Evolutionary conservation across 2,888 invertebrate genomes (phyloP), one percentile per base, ranked within the genome.

Genomic region (Drosophila vallismaia): DNA sequence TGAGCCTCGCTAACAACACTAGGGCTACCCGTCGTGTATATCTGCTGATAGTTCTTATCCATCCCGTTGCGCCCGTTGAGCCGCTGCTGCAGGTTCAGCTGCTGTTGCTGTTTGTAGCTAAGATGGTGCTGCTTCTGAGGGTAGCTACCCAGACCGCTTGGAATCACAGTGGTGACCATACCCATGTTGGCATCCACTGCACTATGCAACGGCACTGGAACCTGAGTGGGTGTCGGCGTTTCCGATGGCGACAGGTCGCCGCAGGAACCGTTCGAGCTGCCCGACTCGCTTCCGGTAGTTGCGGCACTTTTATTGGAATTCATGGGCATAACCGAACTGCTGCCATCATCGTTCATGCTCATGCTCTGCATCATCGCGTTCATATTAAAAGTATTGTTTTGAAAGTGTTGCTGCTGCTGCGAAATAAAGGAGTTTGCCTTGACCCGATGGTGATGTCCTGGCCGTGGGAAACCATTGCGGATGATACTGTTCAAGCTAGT

Each of bases 241-340:
- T 91, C 91, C 38, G 92, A 91, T 46, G 92, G 92, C 52, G 92
- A 90, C 67, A 89, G 85, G 51, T 92, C 92, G 24, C 90, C 91
- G 10, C 89, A 89, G n/a, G 92, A 92, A 26, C 91, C 91, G 74
- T 91, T 88, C n/a, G 92, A 91, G 69, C 92, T 91, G 29, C 91
- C 91, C 2, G 92, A 90, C 75, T 92, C 92, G 71, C 92, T 92
- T 33, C 90, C 91, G 6, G 83, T 83, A 19, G 85, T 78, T 5
- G 87, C 69, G 9, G 84, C 76, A 71, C 89, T 89, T 70, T 91
- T 91, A 64, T 85, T 89, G 12, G 89, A 88, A 9, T 54, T 86
- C 26, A 87, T 70, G 8, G 7, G 26, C 28, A 62, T 48, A 29
- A 62, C 46, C n/a, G 63, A 62, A 9, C 60, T 48, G 63, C 63